Percentiles rank a stretch among this genome's conserved stretches.
Evolutionary conservation across 1,140 invertebrate genomes (phyloP).

Genomic region (Mylabris phalerata): DNA sequence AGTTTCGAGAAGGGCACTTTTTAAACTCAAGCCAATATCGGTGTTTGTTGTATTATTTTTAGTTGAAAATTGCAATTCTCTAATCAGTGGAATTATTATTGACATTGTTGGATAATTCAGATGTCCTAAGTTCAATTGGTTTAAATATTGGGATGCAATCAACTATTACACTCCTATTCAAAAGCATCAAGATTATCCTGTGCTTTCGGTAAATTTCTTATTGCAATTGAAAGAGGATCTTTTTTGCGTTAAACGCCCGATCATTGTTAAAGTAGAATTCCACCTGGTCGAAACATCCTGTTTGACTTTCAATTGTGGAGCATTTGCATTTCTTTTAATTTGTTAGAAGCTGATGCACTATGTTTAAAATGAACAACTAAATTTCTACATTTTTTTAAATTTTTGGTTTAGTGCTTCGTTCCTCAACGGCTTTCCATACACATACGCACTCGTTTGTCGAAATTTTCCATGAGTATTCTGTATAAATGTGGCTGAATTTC

Average conservation of each 20-base stretch:
- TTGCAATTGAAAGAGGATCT: background rate
- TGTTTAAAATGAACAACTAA: background rate
- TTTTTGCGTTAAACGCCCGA: slow-evolving; percentile 7
- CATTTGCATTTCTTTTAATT: background rate
- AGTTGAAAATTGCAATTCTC: slow-evolving; percentile 27
- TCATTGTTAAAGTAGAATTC: slow-evolving; percentile 11
- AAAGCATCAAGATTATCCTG: background rate
- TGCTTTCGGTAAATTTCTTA: background rate
- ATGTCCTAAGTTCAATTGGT: slow-evolving; percentile 11
- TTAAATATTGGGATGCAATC: background rate
- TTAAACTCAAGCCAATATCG: background rate
- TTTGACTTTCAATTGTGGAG: slow-evolving; percentile 8
- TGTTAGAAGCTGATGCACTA: background rate
- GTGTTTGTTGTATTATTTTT: slow-evolving; percentile 14
- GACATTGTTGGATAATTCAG: slow-evolving; percentile 27
- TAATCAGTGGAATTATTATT: slow-evolving; percentile 30
- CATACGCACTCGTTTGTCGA: background rate
- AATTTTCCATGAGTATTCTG: background rate
- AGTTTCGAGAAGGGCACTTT: slow-evolving; percentile 15
- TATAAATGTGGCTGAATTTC: background rate
- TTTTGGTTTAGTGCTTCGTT: background rate
- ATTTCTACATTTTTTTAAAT: background rate
- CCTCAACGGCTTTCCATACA: background rate
- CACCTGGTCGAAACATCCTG: slow-evolving; percentile 9
- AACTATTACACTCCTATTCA: background rate